Conservation (phyloP, 2,797 vertebrate genomes). For the Peromyscus eremicus region DNA sequence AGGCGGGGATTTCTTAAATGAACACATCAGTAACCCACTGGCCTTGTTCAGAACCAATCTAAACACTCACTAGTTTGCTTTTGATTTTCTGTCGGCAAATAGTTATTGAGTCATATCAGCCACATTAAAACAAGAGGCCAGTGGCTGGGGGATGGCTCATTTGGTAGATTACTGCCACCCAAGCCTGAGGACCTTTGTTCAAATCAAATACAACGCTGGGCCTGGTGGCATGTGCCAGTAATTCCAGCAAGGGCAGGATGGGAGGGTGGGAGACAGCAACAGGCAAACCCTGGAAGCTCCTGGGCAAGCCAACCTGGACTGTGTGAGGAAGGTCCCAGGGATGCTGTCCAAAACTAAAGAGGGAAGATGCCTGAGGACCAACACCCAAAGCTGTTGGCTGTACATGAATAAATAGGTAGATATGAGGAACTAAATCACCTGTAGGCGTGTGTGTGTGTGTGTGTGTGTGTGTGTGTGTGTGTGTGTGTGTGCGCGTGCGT, state of each 20-base stretch:
- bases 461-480: background rate
- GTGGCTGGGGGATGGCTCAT: background rate
- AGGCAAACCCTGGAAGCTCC: background rate
- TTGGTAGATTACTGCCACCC: background rate
- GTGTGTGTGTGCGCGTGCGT: too few relatives aligned
- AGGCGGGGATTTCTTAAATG: background rate
- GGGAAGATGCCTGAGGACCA: background rate
- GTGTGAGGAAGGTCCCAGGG: background rate
- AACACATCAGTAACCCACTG: background rate
- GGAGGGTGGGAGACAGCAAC: background rate
- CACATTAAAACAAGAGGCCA: background rate
- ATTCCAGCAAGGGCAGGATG: background rate
- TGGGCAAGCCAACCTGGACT: background rate
- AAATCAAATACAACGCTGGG: background rate
- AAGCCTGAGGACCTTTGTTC: background rate
- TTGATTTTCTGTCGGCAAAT: background rate
- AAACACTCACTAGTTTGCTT: background rate
- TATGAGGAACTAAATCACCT: background rate
- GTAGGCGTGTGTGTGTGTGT: background rate
- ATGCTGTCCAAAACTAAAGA: background rate
- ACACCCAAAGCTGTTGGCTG: background rate
- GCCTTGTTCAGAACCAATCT: slow-evolving; percentile 21
- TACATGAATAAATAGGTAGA: background rate
- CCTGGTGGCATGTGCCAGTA: background rate
- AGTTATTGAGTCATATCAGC: slow-evolving; percentile 7